Evolutionary conservation across 2,113 vertebrate genomes (phyloP).

Genomic region (Microtus richardsoni): DNA sequence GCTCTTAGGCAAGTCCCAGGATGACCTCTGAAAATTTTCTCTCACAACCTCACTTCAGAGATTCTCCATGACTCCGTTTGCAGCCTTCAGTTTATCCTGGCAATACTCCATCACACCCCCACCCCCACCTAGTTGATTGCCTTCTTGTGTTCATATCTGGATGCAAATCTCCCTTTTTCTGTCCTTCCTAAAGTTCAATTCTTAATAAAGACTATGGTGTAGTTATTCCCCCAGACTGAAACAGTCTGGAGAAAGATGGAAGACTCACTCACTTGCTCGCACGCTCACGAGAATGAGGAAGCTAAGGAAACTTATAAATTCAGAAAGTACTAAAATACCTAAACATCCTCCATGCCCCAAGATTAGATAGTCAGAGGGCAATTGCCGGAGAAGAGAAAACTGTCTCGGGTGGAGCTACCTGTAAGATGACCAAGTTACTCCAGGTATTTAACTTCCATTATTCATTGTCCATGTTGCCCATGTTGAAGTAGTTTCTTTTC

Average conservation of each 20-base stretch:
- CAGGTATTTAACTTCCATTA: background rate
- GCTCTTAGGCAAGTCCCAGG: background rate
- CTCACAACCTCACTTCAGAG: background rate
- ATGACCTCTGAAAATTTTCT: background rate
- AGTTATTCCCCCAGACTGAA: background rate
- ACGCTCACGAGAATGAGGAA: background rate
- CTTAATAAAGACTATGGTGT: background rate
- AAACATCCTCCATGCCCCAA: too few species aligned
- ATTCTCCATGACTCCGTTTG: background rate
- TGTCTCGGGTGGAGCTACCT: background rate
- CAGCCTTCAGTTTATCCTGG: background rate
- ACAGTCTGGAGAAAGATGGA: background rate
- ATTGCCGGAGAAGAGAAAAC: background rate
- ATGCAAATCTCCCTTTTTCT: background rate
- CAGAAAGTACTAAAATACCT: background rate
- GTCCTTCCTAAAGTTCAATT: background rate
- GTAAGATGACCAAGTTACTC: background rate
- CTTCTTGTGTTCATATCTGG: background rate
- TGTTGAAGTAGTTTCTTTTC: background rate
- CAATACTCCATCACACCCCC: background rate
- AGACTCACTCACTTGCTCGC: background rate
- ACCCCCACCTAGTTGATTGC: background rate
- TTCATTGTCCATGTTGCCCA: background rate
- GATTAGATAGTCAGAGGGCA: background rate
- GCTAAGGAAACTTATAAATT: background rate